Conservation (phyloP, 2,888 invertebrate genomes). For the Phalera bucephala region DNA sequence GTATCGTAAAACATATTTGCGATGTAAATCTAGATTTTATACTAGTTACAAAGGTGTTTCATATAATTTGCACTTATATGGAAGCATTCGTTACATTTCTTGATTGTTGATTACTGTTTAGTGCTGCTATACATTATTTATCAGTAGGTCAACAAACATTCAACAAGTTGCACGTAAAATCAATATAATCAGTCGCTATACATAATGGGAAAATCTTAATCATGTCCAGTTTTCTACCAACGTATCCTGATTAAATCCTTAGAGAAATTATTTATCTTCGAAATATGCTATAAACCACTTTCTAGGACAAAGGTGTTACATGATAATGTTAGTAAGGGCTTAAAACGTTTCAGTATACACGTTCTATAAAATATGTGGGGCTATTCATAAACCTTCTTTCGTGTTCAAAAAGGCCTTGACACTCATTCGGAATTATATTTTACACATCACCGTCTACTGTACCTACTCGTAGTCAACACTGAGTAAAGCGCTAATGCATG, state of each 20-base stretch:
- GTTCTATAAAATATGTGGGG: too few species aligned
- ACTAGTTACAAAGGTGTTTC: neutral
- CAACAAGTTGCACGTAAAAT: constrained; percentile 63
- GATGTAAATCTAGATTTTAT: neutral
- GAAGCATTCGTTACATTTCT: too few species aligned
- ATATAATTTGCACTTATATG: too few species aligned
- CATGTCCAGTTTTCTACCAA: too few species aligned
- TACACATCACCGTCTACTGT: constrained; percentile 38
- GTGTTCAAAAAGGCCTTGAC: constrained; percentile 50
- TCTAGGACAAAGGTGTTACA: too few species aligned
- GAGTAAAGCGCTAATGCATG: constrained; percentile 68
- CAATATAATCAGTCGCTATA: constrained; percentile 26
- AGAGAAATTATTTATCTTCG: too few species aligned
- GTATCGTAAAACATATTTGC: constrained; percentile 12
- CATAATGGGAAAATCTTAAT: too few species aligned
- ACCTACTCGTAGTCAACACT: constrained; percentile 39
- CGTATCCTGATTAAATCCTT: too few species aligned
- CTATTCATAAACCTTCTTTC: constrained; percentile 35
- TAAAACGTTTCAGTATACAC: too few species aligned
- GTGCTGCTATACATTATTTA: constrained; percentile 19
- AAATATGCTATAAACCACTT: too few species aligned
- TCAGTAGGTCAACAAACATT: constrained; percentile 53
- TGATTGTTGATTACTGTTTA: too few species aligned
- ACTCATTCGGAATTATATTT: constrained; percentile 48
- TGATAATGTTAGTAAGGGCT: too few species aligned